Conservation (phyloP, 2,113 vertebrate genomes). For the Alethe diademata region DNA sequence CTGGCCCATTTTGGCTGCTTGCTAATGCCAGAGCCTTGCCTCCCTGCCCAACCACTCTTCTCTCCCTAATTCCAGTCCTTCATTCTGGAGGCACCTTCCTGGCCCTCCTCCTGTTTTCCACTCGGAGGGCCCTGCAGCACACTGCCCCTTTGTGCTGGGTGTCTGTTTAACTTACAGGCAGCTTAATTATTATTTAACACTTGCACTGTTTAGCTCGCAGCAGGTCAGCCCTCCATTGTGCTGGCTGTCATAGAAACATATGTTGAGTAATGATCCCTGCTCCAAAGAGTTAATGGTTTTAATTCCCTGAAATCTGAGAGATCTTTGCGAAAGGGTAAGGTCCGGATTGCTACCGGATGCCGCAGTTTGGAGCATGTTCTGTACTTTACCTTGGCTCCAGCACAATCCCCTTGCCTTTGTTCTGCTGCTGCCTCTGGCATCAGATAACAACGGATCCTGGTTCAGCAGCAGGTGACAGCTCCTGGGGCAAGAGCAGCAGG, state of each 20-base stretch:
- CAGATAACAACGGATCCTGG: conserved; percentile 13
- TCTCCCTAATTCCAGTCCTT: background rate
- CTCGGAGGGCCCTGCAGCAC: background rate
- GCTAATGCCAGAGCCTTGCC: background rate
- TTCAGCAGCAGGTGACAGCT: background rate
- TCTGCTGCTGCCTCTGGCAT: background rate
- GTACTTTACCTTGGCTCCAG: conserved; percentile 11
- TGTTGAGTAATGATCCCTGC: background rate
- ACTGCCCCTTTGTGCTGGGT: conserved; percentile 47
- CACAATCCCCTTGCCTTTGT: background rate
- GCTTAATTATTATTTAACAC: conserved; percentile 58
- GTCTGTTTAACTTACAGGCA: conserved; percentile 30
- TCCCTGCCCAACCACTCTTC: background rate
- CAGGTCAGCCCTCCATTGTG: conserved; percentile 3
- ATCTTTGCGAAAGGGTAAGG: conserved; percentile 8
- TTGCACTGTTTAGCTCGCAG: background rate
- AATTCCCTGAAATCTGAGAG: conserved; percentile 37
- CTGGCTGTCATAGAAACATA: background rate
- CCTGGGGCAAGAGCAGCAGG: background rate
- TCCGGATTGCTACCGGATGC: conserved; percentile 24
- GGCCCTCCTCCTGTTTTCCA: background rate
- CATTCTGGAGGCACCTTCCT: background rate
- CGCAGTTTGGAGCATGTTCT: background rate
- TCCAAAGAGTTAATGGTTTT: conserved; percentile 34
- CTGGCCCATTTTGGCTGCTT: background rate